Conservation (phyloP, 2,797 vertebrate genomes). For the Graptemys geographica region DNA sequence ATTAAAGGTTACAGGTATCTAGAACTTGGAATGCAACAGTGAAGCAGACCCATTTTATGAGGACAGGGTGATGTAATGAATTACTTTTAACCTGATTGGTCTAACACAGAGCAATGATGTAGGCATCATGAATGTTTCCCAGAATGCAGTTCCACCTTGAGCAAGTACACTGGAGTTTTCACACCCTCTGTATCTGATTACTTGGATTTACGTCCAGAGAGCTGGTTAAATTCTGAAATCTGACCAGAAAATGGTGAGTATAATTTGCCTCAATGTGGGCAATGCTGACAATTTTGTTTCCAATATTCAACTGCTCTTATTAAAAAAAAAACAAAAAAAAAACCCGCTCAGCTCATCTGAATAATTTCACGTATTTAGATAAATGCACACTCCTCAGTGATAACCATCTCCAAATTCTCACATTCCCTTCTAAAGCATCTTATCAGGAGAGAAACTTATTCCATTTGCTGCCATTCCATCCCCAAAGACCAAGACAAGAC, state of each 20-base stretch:
- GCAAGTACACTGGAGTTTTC: background rate
- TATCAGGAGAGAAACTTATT: background rate
- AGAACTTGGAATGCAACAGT: background rate
- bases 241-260: background rate
- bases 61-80: conserved; percentile 4
- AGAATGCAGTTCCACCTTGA: background rate
- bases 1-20: no score
- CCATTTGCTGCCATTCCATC: background rate
- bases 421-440: background rate
- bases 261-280: background rate
- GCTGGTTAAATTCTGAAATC: background rate
- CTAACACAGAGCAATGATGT: background rate
- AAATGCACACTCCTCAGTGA: background rate
- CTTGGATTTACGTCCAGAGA: background rate
- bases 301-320: background rate
- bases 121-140: conserved; percentile 13
- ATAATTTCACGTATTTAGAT: background rate
- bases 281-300: background rate
- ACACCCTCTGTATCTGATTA: background rate
- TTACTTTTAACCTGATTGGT: conserved; percentile 2
- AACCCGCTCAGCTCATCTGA: background rate
- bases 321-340: background rate
- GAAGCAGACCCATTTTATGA: background rate
- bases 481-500: background rate
- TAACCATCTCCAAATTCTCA: background rate